Conservation (phyloP, 2,888 invertebrate genomes). For the Aleiodes testaceus region DNA sequence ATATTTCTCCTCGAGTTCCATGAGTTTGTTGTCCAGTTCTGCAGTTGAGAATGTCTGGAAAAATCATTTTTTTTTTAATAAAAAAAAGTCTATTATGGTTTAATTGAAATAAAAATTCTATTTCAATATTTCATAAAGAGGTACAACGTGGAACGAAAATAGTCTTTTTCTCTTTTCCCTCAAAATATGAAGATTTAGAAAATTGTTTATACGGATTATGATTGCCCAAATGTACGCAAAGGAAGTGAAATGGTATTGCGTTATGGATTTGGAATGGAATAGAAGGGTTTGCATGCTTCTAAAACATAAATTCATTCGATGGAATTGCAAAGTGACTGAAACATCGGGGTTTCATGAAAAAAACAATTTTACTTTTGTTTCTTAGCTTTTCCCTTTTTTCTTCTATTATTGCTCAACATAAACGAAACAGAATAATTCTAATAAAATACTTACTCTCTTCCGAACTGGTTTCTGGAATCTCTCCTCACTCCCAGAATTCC, state of each 20-base stretch:
- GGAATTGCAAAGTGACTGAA: constrained; percentile 36
- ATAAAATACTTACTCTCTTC: constrained; percentile 60
- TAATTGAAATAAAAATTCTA: too few species aligned
- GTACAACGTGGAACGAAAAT: constrained; percentile 42
- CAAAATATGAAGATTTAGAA: constrained; percentile 31
- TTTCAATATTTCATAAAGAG: constrained; percentile 32
- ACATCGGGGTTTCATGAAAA: constrained; percentile 27
- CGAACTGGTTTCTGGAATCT: constrained; percentile 53
- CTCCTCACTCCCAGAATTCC: constrained; percentile 47
- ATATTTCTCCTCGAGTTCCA: constrained; percentile 64
- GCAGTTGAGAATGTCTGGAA: constrained; percentile 66
- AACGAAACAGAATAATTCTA: not conserved
- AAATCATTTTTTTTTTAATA: constrained; percentile 19
- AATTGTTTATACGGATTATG: constrained; percentile 34
- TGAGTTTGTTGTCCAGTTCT: constrained; percentile 64
- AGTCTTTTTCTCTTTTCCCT: not conserved
- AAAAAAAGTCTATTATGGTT: too few species aligned
- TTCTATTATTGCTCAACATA: constrained; percentile 14
- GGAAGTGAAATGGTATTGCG: constrained; percentile 25
- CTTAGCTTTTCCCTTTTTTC: not conserved
- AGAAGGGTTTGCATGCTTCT: constrained; percentile 38
- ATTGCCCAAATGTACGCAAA: constrained; percentile 25
- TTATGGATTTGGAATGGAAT: constrained; percentile 15
- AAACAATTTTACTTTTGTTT: not conserved
- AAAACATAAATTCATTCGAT: constrained; percentile 36